A percentile compares a stretch with the other conserved stretches of the same genome.
Evolutionary conservation across 2,113 vertebrate genomes (phyloP).

Genomic region (Cyanoramphus novaezelandiae): DNA sequence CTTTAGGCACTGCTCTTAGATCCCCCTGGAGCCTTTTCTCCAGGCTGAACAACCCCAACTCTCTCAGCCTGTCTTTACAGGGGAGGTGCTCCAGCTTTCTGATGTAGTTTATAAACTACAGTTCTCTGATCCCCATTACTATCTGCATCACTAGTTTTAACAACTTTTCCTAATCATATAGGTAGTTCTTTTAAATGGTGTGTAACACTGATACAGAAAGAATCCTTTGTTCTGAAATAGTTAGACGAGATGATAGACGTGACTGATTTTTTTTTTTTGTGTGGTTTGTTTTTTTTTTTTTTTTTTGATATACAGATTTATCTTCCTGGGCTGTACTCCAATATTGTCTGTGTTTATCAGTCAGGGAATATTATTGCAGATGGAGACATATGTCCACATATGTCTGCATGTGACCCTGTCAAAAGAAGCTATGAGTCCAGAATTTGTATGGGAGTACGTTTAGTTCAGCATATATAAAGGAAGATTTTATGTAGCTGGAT

Average conservation of each 20-base stretch:
- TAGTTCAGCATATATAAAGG: not conserved
- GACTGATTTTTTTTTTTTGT: not conserved
- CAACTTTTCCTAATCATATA: not conserved
- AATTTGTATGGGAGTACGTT: not conserved
- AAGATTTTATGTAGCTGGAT: not conserved
- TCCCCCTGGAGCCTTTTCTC: too few relatives aligned
- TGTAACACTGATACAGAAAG: not conserved
- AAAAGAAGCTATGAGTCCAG: not conserved
- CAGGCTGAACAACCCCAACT: too few relatives aligned
- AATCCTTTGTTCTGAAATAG: not conserved
- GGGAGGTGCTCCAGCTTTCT: not conserved
- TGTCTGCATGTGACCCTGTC: not conserved
- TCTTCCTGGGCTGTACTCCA: not conserved
- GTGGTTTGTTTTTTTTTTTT: too few relatives aligned
- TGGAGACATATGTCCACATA: not conserved
- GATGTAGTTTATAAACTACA: not conserved
- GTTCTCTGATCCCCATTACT: not conserved
- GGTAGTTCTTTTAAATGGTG: accelerated
- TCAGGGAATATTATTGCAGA: not conserved
- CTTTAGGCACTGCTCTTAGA: too few relatives aligned
- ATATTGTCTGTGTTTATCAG: not conserved
- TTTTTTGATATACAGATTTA: not conserved
- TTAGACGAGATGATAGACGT: not conserved
- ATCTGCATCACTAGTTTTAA: not conserved
- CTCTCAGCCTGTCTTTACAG: not conserved